Percentiles rank a stretch among this genome's conserved stretches.
Evolutionary conservation across 2,797 vertebrate genomes (phyloP).

Genomic region (Astyanax mexicanus): DNA sequence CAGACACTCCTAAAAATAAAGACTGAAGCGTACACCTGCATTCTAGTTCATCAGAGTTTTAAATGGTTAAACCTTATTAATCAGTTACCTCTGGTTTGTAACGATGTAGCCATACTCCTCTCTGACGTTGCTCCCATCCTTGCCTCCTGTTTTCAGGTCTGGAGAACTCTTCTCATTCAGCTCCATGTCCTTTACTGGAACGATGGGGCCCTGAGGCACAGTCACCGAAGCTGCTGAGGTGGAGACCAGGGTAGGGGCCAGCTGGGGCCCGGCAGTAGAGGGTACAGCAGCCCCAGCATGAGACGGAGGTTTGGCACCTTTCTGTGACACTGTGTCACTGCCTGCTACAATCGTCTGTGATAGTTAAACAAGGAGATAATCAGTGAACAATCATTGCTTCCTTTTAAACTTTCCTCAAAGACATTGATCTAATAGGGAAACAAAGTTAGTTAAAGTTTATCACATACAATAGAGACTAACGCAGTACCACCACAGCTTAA

Average conservation of each 20-base stretch:
- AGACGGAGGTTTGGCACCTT: constrained; percentile 23
- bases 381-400: neutral
- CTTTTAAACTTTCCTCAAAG: no score
- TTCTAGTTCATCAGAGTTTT: neutral
- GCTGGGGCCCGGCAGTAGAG: constrained; percentile 39
- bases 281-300: constrained; percentile 53
- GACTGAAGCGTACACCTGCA: no score
- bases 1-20: neutral
- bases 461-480: neutral
- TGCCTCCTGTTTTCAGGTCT: constrained; percentile 53
- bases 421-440: no score
- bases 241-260: constrained; percentile 40
- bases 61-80: neutral
- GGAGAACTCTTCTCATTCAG: constrained; percentile 46
- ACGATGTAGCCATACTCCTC: constrained; percentile 96
- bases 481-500: constrained; percentile 17
- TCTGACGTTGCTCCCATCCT: constrained; percentile 52
- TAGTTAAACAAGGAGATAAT: neutral
- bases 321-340: constrained; percentile 47
- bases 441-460: neutral
- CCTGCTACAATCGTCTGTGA: constrained; percentile 67
- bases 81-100: constrained; percentile 90
- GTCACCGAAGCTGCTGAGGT: constrained; percentile 57
- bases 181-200: constrained; percentile 45
- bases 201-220: constrained; percentile 43